Base-by-base conservation (phyloP, 1,140 invertebrate genomes). In the Drosophila nigromelanica region DNA sequence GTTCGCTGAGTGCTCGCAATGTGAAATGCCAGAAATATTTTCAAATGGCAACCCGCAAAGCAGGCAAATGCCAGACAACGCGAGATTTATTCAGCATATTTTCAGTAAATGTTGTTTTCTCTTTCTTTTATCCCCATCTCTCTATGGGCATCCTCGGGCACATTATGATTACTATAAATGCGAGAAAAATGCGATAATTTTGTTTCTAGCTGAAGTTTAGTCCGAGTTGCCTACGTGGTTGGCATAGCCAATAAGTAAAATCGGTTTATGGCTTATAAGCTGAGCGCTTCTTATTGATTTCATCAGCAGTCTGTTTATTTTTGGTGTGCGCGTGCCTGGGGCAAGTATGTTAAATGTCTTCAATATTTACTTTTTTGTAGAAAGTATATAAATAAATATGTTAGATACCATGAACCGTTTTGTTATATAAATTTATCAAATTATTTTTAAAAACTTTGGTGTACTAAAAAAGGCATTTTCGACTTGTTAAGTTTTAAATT, bases 111-210 rank as follows among this genome's bases (percentile, higher is more conserved):
- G n/a, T 21, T 18, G 33, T 15, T 39, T 15, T 30, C 14, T 5
- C 12, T 10, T 11, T 42, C 47, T 27, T 15, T 30, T 3, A 24
- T 45, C 10, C 5, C 45, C 18, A 11, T 43, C 42, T 12, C 1
- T 45, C 24, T 33, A 2, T 43, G 27, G 3, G 12, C 39, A 14
- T 42, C 63, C 56, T 48, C 37, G 18, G 58, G 64, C 64, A 55
- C 55, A 66, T 67, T 62, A 66, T 77, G 75, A 81, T 82, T 78
- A 71, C 71, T 56, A 80, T 81, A 80, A 81, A 77, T 78, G 75
- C 52, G 50, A 52, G 35, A 74, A 61, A 64, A 78, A 78, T 63
- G 80, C 75, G 80, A 78, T 82, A 82, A 82, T 82, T 82, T 83
- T 78, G 75, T 72, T 81, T 74, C 80, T 54, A 66, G 78, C 63